These are phyloP conservation scores for Caenorhabditis inopinata DNA, from an alignment of 1,140 invertebrate species.

Conservation along the genomic window DNA sequence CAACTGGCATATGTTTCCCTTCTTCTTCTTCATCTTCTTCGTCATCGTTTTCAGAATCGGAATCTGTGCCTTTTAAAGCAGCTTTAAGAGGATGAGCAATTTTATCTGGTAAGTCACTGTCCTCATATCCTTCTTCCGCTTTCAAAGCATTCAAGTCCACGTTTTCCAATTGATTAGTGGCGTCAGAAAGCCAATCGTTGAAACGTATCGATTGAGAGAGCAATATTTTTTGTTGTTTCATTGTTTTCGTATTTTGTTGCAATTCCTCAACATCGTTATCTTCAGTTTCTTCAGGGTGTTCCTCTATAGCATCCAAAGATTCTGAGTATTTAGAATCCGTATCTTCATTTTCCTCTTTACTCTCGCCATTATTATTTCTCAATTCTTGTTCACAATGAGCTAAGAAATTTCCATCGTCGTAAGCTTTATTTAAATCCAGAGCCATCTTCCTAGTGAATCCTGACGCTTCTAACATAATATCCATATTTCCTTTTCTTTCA, in stretches of 20 bases:
- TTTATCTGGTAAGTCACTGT: conserved; percentile 3
- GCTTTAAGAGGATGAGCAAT: background rate
- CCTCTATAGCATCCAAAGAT: background rate
- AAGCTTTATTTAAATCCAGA: conserved; percentile 72
- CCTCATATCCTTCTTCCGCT: background rate
- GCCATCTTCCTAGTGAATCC: conserved; percentile 84
- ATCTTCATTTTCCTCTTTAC: background rate
- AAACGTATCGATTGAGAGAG: background rate
- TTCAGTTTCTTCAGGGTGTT: background rate
- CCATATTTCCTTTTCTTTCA: conserved; percentile 77
- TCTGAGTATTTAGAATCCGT: background rate
- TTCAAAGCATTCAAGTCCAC: background rate
- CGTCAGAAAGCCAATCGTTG: conserved; percentile 7
- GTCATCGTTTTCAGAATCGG: conserved; percentile 18
- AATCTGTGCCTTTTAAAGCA: background rate
- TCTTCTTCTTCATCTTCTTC: conserved; percentile 57
- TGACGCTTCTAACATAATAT: conserved; percentile 85
- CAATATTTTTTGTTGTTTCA: background rate
- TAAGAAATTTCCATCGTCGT: conserved; percentile 59
- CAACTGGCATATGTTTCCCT: conserved; percentile 64
- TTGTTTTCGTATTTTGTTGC: background rate
- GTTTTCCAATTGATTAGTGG: background rate
- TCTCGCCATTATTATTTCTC: conserved; percentile 49
- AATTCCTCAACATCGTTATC: background rate
- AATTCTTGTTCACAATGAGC: conserved; percentile 59